Evolutionary conservation across 92 coral and sea anemone species (phyloP).

Genomic region (Anthopleura xanthogrammica): DNA sequence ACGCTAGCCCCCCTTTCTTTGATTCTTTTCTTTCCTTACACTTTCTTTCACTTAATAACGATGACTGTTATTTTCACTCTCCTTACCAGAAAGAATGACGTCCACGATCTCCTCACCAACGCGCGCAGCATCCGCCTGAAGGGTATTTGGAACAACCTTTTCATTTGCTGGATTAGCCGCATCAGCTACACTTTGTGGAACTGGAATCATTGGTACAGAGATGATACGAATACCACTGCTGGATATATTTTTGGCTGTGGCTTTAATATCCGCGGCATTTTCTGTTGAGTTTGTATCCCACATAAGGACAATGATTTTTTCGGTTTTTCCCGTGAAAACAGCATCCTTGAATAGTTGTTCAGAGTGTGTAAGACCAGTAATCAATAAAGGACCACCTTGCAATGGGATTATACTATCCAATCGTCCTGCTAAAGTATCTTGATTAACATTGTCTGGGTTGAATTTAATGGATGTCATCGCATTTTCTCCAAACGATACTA

Average conservation of each 20-base stretch:
- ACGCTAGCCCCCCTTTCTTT: no score
- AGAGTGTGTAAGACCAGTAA: not conserved
- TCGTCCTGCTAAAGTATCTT: conserved; percentile 1
- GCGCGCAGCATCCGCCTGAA: conserved; percentile 8
- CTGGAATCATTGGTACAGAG: conserved; percentile 24
- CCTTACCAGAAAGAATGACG: conserved; percentile 15
- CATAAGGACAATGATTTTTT: conserved; percentile 21
- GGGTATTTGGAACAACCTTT: conserved; percentile 11
- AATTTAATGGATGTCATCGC: conserved; percentile 18
- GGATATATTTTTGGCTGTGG: conserved; percentile 16
- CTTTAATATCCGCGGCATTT: conserved; percentile 17
- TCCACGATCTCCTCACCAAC: conserved; percentile 24
- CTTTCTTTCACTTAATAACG: not conserved
- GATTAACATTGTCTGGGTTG: not conserved
- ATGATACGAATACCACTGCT: conserved; percentile 19
- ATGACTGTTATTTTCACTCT: not conserved
- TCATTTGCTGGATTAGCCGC: conserved; percentile 24
- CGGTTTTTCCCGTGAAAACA: conserved; percentile 8
- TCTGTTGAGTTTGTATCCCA: conserved; percentile 35
- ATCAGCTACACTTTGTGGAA: conserved; percentile 25
- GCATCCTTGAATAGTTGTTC: conserved; percentile 13
- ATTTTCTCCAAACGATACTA: conserved; percentile 20
- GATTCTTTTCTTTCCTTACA: no score
- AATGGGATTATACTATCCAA: not conserved
- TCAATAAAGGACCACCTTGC: conserved; percentile 8